Base-by-base conservation (phyloP, 2,113 vertebrate genomes). In the Sander lucioperca region DNA sequence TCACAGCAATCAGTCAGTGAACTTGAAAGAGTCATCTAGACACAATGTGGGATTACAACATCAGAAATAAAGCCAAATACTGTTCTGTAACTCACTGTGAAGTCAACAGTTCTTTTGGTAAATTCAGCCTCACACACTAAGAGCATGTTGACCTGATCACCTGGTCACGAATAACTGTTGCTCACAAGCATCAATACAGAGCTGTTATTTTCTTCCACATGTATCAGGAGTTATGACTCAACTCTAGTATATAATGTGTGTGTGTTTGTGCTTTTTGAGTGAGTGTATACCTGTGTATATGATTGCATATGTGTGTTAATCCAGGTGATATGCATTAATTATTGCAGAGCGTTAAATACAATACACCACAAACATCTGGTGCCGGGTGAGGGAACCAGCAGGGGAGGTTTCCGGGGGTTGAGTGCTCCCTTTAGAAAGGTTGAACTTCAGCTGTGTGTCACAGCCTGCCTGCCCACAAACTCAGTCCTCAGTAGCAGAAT, bases 1-100 rank as follows among this genome's bases (percentile, higher is more conserved):
- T 91, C 91, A 90, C 82, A 83, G 82, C 73, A 73, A 89, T 86
- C 86, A 84, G 65, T 84, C 87, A 81, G 75, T 85, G 62, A 82
- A 45, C 51, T 58, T 66, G 64, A 79, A 83, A 83, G 78, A 90
- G 76, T 76, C 65, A 50, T 83, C 67, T 54, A 71, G 70, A 78
- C 84, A 80, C 63, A 86, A 43, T 56, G 84, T 58, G 48, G 74
- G 68, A 87, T 72, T 59, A 64, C 10, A 27, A 72, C 66, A 63
- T 74, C 73, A 64, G 33, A 68, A 57, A 77, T 18, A 25, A 61
- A 86, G 59, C 30, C 71, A 80, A 74, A 78, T 13, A 15, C 51
- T 27, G 33, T 7, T 59, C 2, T 50, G 73, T 10, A 14, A 12
- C 27, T 67, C 39, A 36, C 23, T 81, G 45, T 23, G 15, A 68